Percentiles rank a stretch among this genome's conserved stretches.
Evolutionary conservation across 1,140 invertebrate genomes (phyloP).

Genomic region (Adoxophyes honmai): DNA sequence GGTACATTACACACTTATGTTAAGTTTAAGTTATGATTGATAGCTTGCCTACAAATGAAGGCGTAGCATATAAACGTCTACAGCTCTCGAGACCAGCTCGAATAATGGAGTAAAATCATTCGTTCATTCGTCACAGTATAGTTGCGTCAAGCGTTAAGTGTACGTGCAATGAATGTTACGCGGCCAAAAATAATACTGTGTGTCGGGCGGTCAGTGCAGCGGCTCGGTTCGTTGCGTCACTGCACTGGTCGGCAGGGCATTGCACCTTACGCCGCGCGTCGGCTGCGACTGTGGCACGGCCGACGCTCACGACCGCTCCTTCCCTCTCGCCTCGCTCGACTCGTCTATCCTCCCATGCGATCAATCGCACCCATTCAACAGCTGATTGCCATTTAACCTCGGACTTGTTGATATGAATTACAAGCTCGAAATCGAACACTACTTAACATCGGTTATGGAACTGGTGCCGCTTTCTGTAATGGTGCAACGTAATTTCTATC

Average conservation of each 20-base stretch:
- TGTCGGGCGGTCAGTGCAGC: slow-evolving; percentile 62
- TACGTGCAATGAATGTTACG: slow-evolving; percentile 65
- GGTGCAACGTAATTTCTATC: too few relatives aligned
- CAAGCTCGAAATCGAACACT: background rate
- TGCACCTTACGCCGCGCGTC: slow-evolving; percentile 53
- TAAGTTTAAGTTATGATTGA: slow-evolving; percentile 25
- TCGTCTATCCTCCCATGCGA: slow-evolving; percentile 39
- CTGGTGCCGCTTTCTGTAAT: background rate
- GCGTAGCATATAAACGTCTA: slow-evolving; percentile 21
- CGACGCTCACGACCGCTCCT: slow-evolving; percentile 20
- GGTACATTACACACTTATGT: slow-evolving; percentile 22
- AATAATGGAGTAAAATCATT: slow-evolving; percentile 39
- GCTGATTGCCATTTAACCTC: slow-evolving; percentile 57
- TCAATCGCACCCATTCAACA: slow-evolving; percentile 63
- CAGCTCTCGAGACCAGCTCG: slow-evolving; percentile 20
- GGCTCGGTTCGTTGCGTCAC: slow-evolving; percentile 65
- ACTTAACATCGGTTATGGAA: slow-evolving; percentile 4
- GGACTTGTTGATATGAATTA: slow-evolving; percentile 25
- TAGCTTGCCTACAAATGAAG: slow-evolving; percentile 22
- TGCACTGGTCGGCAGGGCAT: slow-evolving; percentile 61
- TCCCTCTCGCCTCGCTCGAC: slow-evolving; percentile 35
- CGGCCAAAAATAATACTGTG: slow-evolving; percentile 56
- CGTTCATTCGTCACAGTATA: slow-evolving; percentile 39
- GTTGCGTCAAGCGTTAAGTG: slow-evolving; percentile 32
- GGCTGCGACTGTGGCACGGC: slow-evolving; percentile 18